Conservation (phyloP, 2,888 invertebrate species). For the Pachliopta kotzebuea region DNA sequence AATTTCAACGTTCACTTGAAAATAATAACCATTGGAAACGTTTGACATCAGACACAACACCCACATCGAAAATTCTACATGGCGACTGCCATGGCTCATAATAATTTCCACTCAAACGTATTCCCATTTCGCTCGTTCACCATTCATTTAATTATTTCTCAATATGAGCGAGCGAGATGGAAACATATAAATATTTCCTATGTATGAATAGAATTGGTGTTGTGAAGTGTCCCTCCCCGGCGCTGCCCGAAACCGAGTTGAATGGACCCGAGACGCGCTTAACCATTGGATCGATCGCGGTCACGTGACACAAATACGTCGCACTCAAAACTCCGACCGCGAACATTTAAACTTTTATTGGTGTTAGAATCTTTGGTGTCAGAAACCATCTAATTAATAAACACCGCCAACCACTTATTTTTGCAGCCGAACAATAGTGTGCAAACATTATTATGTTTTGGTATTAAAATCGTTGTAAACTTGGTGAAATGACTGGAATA, state of each 20-base stretch:
- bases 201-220: conserved; percentile 77
- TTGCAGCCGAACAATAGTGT: no score
- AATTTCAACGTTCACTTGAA: conserved; percentile 70
- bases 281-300: conserved; percentile 79
- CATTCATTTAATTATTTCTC: conserved; percentile 77
- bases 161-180: conserved; percentile 69
- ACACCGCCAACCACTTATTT: no score
- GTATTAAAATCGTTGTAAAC: no score
- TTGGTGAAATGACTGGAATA: no score
- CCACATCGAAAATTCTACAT: conserved; percentile 79
- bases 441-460: no score
- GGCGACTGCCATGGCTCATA: conserved; percentile 74
- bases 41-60: conserved; percentile 77
- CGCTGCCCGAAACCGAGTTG: conserved; percentile 69
- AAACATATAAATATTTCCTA: conserved; percentile 72
- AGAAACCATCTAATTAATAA: no score
- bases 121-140: conserved; percentile 73
- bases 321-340: conserved; percentile 45
- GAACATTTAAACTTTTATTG: conserved; percentile 45
- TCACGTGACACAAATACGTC: conserved; percentile 75
- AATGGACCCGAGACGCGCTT: conserved; percentile 80
- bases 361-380: no score
- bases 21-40: conserved; percentile 75
- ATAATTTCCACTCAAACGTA: conserved; percentile 78
- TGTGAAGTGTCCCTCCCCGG: conserved; percentile 73